Evolutionary conservation across 1,140 invertebrate genomes (phyloP), one percentile per base, ranked within the genome.

Genomic region (Geopemphigus sp.): DNA sequence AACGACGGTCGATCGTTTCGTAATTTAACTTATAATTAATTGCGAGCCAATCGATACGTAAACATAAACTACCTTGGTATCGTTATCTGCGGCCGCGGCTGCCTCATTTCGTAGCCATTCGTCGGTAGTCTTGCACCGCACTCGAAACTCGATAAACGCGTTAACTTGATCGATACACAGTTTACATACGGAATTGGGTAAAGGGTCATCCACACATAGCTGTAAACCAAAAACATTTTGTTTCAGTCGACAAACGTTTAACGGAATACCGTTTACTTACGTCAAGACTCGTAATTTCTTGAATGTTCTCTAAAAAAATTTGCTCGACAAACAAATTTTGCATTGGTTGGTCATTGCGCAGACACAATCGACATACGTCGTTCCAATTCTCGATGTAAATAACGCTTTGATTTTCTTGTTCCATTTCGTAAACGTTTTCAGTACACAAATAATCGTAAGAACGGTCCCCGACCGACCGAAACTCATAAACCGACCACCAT

Each of bases 101-200:
- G 57, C 74, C 61, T 50, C 74, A 29, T 78, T 63, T 17, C 74
- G 57, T 78, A 78, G 17, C 74, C 74, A 78, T n/a, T 78, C 32
- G 6, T 78, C 74, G 8, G 74, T 78, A 24, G 74, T 39, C 47
- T 63, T 78, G 22, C 74, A 78, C 17, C 74, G 57, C 19, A 45
- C 57, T 45, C 74, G 57, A 50, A 78, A 78, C 29, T 78, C 74
- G 50, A 78, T 26, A 78, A 63, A 63, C 11, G 74, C 63, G 19
- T 63, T 78, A 2, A 78, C 74, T 78, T 78, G 56, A 4, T 78
- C 74, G 0, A 78, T 54, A 12, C 74, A 78, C 22, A 47, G 15
- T 61, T 61, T 78, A 17, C 74, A 78, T 47, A 78, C 24, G 50
- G 74, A 78, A 50, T 63, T 61, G 8, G 74, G 74, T n/a, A 78